Percentiles rank a stretch among this genome's conserved stretches.
phyloP scores from a whole-genome alignment of 37 sponge, comb jelly and placozoan genomes.

The Bolinopsis microptera region DNA sequence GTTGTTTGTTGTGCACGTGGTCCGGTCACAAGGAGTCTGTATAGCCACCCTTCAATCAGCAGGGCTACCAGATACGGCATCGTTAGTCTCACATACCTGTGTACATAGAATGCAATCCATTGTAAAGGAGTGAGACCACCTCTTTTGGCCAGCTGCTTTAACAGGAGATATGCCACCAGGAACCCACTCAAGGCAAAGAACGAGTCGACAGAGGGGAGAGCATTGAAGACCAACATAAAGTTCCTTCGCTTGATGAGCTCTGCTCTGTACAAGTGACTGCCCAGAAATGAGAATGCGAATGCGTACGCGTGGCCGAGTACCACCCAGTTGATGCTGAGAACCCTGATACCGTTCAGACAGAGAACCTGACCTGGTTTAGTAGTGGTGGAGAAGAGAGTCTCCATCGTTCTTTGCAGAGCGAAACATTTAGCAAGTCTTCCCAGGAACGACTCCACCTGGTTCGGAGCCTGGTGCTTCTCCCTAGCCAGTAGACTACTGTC shows the following conservation, averaged over 20 bases:
- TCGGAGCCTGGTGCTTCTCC: not conserved
- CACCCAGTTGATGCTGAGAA: conserved; percentile 53
- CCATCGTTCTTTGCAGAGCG: no score
- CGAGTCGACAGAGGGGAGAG: conserved; percentile 20
- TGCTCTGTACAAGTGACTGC: not conserved
- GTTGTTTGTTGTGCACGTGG: no score
- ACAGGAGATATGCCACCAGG: conserved; percentile 12
- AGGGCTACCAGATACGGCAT: no score
- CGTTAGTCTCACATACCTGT: no score
- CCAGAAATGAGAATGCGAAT: not conserved
- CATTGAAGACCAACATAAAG: not conserved
- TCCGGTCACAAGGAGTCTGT: not conserved
- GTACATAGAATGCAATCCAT: no score
- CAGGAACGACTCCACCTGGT: not conserved
- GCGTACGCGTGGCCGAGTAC: conserved; percentile 11
- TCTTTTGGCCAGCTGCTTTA: conserved; percentile 6
- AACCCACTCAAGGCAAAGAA: no score
- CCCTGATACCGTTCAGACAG: no score
- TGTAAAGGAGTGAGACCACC: no score
- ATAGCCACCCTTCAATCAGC: not conserved
- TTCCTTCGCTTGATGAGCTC: not conserved
- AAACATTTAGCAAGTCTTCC: not conserved
- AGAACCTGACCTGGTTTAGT: no score
- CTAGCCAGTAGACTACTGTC: not conserved
- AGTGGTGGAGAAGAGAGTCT: no score